Conservation (phyloP, 2,113 vertebrate species). For the Cebidichthys violaceus region DNA sequence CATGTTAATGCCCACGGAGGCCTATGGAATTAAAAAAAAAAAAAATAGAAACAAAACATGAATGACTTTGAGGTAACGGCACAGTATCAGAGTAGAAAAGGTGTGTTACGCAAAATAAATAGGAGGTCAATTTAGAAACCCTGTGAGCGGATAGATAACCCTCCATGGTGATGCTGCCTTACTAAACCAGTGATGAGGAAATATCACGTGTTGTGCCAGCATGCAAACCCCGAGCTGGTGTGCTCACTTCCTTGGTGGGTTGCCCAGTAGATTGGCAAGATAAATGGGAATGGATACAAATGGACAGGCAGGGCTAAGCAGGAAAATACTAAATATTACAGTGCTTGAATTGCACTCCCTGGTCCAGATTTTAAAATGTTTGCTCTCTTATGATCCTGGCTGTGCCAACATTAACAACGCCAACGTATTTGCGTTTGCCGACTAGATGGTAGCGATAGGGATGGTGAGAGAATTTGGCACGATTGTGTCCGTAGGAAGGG, state of each 20-base stretch:
- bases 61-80: constrained; percentile 49
- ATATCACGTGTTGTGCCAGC: constrained; percentile 12
- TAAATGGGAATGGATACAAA: constrained; percentile 20
- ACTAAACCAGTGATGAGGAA: background rate
- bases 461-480: background rate
- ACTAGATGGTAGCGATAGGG: background rate
- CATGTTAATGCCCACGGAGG: constrained; percentile 37
- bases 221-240: background rate
- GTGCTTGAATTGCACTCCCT: background rate
- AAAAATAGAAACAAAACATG: background rate
- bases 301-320: background rate
- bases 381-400: background rate
- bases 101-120: background rate
- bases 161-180: background rate
- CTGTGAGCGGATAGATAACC: background rate
- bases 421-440: background rate
- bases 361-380: background rate
- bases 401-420: background rate
- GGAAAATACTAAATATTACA: constrained; percentile 10
- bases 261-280: constrained; percentile 18
- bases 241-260: background rate
- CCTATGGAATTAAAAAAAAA: constrained; percentile 1
- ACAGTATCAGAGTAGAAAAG: background rate
- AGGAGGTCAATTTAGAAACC: background rate
- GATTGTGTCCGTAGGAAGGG: background rate